Evolutionary conservation across 2,888 invertebrate genomes (phyloP).

Genomic region (Harpalus rubripes): DNA sequence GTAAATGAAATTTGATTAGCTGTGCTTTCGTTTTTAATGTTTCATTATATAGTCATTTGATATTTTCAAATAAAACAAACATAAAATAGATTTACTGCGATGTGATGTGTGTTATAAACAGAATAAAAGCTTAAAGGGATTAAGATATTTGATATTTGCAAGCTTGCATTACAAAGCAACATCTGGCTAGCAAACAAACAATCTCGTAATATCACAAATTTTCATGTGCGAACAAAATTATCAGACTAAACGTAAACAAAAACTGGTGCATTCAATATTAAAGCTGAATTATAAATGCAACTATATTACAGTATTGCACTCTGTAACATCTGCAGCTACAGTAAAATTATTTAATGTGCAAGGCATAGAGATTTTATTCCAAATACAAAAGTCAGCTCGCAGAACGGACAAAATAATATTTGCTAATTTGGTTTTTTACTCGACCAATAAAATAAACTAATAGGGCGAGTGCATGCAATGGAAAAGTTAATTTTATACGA

Average conservation of each 20-base stretch:
- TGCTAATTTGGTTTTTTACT: conserved; percentile 37
- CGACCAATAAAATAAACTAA: conserved; percentile 40
- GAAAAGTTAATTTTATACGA: conserved; percentile 41
- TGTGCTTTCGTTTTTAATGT: background rate
- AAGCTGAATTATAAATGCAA: conserved; percentile 44
- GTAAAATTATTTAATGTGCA: conserved; percentile 46
- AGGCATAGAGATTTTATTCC: conserved; percentile 45
- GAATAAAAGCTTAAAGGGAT: background rate
- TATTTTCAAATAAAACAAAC: background rate
- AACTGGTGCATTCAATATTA: conserved; percentile 41
- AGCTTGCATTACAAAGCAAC: background rate
- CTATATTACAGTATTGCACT: conserved; percentile 31
- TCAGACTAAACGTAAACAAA: conserved; percentile 41
- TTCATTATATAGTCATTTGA: background rate
- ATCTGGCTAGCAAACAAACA: conserved; percentile 21
- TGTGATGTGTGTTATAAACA: background rate
- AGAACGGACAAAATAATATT: conserved; percentile 42
- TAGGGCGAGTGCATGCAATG: conserved; percentile 24
- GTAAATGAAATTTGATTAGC: background rate
- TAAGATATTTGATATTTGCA: conserved; percentile 7
- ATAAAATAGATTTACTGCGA: background rate
- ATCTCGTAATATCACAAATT: conserved; percentile 25
- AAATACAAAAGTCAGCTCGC: conserved; percentile 36
- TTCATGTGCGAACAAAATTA: conserved; percentile 39
- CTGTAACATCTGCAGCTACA: conserved; percentile 43